Base-by-base conservation (phyloP, 2,888 invertebrate genomes). In the Drosophila emarginata region DNA sequence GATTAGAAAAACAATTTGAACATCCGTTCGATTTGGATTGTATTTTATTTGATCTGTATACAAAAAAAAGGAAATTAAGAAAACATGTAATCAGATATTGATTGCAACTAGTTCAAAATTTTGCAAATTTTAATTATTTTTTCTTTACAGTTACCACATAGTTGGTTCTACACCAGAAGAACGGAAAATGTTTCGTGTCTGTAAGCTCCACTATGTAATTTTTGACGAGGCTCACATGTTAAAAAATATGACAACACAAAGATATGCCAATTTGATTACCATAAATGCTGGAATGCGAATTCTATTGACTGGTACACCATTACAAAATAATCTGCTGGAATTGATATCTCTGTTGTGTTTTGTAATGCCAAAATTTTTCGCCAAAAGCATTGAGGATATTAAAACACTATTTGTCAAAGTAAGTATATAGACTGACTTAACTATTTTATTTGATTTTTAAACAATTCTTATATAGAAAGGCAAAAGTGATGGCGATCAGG, bases 211-310 rank as follows among this genome's bases (percentile, higher is more conserved):
- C 90, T 99, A 98, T 90, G 97, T 98, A 0, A 93, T 99, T 21
- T 98, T 98, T 90, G 99, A 99, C 91, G 99, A 99, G 90, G 98
- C 98, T 0, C 99, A 99, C 90, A 98, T 99, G 98, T 93, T 99
- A 37, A 99, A 99, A 91, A 99, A 99, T 90, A 99, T 99, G 98
- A 95, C 96, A 62, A 97, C 98, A 0, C 95, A 96, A 85, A 93
- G 99, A 80, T 99, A 97, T 89, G 95, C 97, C 83, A 96, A 97
- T 91, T 93, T 99, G 62, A 95, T 97, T 87, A 95, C 95, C 86
- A 96, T 98, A 61, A 96, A 95, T 95, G 97, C 98, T 0, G 94
- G 95, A 84, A 95, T 96, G 91, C 94, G 98, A 36, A 94, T 99
- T 37, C 93, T 99, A 11, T 92, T 99, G 21, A 99, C 99, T 0